Percentiles rank a stretch among this genome's conserved stretches.
Evolutionary conservation across 2,888 invertebrate species (phyloP).

Genomic region (Horisme vitalbata): DNA sequence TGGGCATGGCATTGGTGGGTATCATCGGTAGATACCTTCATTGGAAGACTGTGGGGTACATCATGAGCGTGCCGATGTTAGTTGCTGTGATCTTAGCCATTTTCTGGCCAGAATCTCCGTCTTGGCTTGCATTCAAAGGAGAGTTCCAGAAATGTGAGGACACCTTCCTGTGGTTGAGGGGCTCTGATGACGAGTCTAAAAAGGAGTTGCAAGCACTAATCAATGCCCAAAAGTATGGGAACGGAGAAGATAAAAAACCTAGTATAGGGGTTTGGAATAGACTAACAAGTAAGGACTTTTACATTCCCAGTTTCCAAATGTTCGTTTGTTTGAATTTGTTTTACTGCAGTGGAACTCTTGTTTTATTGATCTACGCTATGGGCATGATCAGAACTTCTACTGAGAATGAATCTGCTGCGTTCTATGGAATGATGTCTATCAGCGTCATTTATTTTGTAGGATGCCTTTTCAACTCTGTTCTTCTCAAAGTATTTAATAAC

Average conservation of each 20-base stretch:
- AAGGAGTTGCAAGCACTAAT: slow-evolving; percentile 25
- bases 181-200: slow-evolving; percentile 18
- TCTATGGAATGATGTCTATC: slow-evolving; percentile 12
- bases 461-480: neutral
- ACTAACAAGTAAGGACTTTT: slow-evolving; percentile 15
- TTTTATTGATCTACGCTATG: slow-evolving; percentile 17
- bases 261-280: neutral
- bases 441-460: slow-evolving; percentile 6
- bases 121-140: slow-evolving; percentile 32
- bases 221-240: slow-evolving; percentile 4
- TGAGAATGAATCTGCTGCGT: slow-evolving; percentile 8
- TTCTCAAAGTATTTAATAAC: slow-evolving; percentile 13
- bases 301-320: slow-evolving; percentile 15
- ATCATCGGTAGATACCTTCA: slow-evolving; percentile 27
- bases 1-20: slow-evolving; percentile 17
- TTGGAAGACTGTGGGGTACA: slow-evolving; percentile 27
- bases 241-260: neutral
- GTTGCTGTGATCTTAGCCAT: slow-evolving; percentile 15
- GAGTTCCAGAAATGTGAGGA: slow-evolving; percentile 23
- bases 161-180: slow-evolving; percentile 24
- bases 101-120: slow-evolving; percentile 31
- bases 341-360: slow-evolving; percentile 19
- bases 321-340: slow-evolving; percentile 8
- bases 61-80: slow-evolving; percentile 21
- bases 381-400: slow-evolving; percentile 11